Conservation (phyloP, 2,797 vertebrate species). For the Sibirionetta formosa region DNA sequence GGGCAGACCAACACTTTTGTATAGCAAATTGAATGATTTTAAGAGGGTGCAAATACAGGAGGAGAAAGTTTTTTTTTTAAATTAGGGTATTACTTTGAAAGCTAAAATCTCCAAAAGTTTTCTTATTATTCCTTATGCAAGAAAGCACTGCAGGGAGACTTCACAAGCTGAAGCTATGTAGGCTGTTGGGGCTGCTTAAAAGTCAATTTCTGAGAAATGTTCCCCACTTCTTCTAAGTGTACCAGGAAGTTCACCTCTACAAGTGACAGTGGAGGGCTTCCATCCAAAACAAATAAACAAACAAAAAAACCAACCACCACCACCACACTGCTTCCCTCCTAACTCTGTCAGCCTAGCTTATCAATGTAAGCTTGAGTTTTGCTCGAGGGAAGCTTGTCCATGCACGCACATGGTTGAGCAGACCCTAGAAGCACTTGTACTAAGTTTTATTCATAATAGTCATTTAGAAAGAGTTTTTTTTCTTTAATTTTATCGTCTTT, state of each 20-base stretch:
- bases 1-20: background rate
- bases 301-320: no score
- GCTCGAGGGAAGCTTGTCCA: fast-evolving
- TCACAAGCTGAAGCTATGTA: background rate
- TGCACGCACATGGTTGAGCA: fast-evolving
- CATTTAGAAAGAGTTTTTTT: background rate
- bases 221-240: conserved; percentile 37
- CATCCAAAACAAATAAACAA: background rate
- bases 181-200: background rate
- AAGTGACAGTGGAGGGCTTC: background rate
- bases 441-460: background rate
- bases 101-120: background rate
- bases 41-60: background rate
- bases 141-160: fast-evolving
- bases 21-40: background rate
- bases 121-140: background rate
- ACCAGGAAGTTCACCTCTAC: conserved; percentile 21
- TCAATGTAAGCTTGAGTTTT: background rate
- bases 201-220: conserved; percentile 49
- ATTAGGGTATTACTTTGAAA: background rate
- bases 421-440: background rate
- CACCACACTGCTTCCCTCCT: no score
- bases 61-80: background rate
- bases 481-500: background rate
- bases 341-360: background rate